phyloP scores from a whole-genome alignment of 2,888 invertebrate genomes.

The Orthonychiurus folsomi region DNA sequence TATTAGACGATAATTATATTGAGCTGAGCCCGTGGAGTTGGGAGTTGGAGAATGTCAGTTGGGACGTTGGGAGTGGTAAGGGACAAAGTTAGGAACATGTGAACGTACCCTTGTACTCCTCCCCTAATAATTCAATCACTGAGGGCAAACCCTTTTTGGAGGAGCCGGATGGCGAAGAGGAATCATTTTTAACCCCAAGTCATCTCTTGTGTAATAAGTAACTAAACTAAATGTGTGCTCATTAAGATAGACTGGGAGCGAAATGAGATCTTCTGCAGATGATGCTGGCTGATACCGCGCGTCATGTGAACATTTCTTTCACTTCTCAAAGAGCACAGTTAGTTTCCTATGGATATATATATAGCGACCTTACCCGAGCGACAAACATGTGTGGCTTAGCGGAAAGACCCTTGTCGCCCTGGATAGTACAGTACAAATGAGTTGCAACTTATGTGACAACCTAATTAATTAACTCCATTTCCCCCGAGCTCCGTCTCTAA shows the following conservation, averaged over 20 bases:
- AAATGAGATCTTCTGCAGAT: background rate
- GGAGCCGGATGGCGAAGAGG: no score
- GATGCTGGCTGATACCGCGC: background rate
- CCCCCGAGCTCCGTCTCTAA: background rate
- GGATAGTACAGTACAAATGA: slow-evolving; percentile 24
- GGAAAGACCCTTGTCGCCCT: background rate
- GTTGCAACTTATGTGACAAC: slow-evolving; percentile 34
- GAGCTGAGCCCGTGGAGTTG: no score
- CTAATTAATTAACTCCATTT: slow-evolving; percentile 37
- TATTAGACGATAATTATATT: no score
- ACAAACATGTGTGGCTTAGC: background rate
- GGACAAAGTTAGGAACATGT: no score
- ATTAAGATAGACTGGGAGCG: background rate
- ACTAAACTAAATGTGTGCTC: no score
- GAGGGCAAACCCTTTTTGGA: no score
- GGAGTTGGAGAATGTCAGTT: no score
- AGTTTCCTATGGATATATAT: background rate
- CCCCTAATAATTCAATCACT: no score
- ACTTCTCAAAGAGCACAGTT: background rate
- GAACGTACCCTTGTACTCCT: no score
- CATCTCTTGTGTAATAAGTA: no score
- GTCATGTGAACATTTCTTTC: background rate
- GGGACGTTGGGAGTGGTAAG: no score
- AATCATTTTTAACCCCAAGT: no score
- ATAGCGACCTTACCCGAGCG: slow-evolving; percentile 13